phyloP scores from a whole-genome alignment of 2,797 vertebrate genomes.

The Mareca penelope region DNA sequence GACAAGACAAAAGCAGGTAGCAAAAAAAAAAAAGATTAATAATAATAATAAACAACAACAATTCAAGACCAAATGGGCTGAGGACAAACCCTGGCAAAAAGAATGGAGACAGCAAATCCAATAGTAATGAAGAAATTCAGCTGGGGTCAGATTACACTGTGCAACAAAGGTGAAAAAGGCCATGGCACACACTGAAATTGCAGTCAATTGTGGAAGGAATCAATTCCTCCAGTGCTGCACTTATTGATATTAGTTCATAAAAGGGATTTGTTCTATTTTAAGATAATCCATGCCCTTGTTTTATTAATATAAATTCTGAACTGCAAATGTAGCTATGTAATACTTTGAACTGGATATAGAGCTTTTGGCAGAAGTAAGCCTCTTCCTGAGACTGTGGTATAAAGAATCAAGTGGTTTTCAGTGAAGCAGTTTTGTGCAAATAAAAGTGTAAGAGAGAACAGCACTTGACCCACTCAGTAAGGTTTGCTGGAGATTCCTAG shows the following conservation, averaged over 20 bases:
- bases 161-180: slow-evolving; percentile 39
- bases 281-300: slow-evolving; percentile 71
- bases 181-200: slow-evolving; percentile 29
- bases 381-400: background rate
- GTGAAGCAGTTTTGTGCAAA: background rate
- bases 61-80: background rate
- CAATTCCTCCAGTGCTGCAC: slow-evolving; percentile 65
- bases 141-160: slow-evolving; percentile 73
- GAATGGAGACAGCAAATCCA: slow-evolving; percentile 65
- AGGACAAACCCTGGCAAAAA: background rate
- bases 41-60: background rate
- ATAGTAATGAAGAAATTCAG: slow-evolving; percentile 41
- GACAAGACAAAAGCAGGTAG: background rate
- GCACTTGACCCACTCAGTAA: background rate
- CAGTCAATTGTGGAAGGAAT: slow-evolving; percentile 52
- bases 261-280: slow-evolving; percentile 70
- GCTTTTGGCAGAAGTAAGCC: background rate
- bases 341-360: slow-evolving; percentile 48
- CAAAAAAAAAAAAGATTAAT: slow-evolving; percentile 61
- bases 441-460: background rate
- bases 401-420: background rate
- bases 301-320: slow-evolving; percentile 53
- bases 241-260: slow-evolving; percentile 79
- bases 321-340: slow-evolving; percentile 60
- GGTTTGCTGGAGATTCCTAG: background rate